These are phyloP conservation scores for Cheumatopsyche charites DNA, from an alignment of 1,140 invertebrate genomes.

Conservation along the genomic window DNA sequence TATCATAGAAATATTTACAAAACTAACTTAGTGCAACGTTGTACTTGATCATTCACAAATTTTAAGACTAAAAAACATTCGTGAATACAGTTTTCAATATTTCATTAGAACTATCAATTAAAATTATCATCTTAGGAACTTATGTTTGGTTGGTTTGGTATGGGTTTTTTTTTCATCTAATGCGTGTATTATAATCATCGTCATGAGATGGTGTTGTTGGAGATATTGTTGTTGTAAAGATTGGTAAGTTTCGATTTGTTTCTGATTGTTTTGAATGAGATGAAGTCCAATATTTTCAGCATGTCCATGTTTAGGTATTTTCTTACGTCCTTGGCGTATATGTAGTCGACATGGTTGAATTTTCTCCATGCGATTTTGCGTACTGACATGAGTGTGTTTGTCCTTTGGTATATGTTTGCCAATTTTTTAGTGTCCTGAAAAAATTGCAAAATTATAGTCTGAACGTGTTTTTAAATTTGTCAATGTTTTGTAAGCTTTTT, in stretches of 20 bases:
- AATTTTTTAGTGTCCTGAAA: constrained; percentile 67
- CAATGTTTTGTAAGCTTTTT: too few relatives aligned
- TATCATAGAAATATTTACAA: background rate
- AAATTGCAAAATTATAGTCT: too few relatives aligned
- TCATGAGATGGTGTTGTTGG: background rate
- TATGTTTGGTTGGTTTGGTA: too few relatives aligned
- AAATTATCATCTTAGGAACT: too few relatives aligned
- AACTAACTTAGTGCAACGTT: too few relatives aligned
- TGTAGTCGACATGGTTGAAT: constrained; percentile 77
- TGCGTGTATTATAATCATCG: background rate
- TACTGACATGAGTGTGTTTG: constrained; percentile 56
- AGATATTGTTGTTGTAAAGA: background rate
- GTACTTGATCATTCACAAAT: too few relatives aligned
- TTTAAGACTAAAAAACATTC: too few relatives aligned
- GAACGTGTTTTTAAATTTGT: too few relatives aligned
- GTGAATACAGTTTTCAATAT: too few relatives aligned
- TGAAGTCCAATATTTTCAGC: constrained; percentile 24
- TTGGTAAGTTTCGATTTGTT: background rate
- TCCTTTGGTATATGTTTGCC: constrained; percentile 56
- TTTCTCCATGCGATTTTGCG: constrained; percentile 62
- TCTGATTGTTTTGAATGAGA: constrained; percentile 16
- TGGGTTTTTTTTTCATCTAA: too few relatives aligned
- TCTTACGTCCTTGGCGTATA: constrained; percentile 67
- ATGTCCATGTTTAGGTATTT: constrained; percentile 62
- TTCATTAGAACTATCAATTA: too few relatives aligned